A percentile compares a stretch with the other conserved stretches of the same genome.
Evolutionary conservation across 2,797 vertebrate species (phyloP).

Genomic region (Scolopax rusticola): DNA sequence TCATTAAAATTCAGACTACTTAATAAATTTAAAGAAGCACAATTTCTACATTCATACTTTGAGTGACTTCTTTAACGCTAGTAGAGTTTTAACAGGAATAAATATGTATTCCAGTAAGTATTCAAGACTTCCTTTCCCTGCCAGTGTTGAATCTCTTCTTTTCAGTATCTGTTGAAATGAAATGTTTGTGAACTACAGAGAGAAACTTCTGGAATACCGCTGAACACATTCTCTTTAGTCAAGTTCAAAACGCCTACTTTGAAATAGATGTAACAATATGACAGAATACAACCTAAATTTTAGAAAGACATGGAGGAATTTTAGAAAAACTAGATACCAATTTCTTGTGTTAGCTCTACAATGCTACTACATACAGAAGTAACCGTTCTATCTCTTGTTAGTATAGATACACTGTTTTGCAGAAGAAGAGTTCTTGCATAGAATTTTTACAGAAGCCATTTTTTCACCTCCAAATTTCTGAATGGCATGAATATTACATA

Average conservation of each 20-base stretch:
- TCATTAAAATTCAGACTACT: neutral
- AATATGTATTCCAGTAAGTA: neutral
- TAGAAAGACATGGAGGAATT: neutral
- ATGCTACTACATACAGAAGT: neutral
- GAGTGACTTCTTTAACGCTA: neutral
- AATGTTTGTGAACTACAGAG: neutral
- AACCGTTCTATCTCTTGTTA: neutral
- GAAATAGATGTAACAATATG: neutral
- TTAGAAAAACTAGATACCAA: neutral
- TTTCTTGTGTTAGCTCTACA: neutral
- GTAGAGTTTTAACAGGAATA: neutral
- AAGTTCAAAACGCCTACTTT: neutral
- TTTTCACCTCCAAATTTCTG: neutral
- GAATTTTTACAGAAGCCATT: neutral
- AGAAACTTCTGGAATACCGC: neutral
- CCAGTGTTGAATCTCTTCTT: neutral
- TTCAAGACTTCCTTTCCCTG: neutral
- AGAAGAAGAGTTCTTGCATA: neutral
- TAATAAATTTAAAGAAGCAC: neutral
- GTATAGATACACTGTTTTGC: neutral
- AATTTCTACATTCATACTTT: neutral
- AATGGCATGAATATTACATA: neutral
- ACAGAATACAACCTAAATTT: neutral
- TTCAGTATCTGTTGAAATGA: neutral
- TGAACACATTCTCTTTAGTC: neutral